These are phyloP conservation scores for Cheirogaleus major DNA, from an alignment of 2,797 vertebrate species.

Conservation along the genomic window DNA sequence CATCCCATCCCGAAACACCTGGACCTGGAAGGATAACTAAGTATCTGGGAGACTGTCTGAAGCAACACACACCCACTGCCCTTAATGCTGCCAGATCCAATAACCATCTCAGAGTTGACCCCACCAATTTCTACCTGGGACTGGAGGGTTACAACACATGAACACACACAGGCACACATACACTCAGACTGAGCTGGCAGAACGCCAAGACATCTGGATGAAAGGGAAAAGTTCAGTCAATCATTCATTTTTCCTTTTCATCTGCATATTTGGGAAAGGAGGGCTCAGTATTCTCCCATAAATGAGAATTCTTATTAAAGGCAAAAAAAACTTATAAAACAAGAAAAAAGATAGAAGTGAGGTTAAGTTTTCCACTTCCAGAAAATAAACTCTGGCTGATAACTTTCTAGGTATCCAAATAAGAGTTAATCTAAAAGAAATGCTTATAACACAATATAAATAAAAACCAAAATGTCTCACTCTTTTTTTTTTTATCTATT, in stretches of 20 bases:
- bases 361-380: background rate
- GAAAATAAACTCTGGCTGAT: background rate
- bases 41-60: background rate
- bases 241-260: slow-evolving; percentile 48
- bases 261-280: slow-evolving; percentile 21
- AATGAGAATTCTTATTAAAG: background rate
- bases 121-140: background rate
- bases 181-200: background rate
- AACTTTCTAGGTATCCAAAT: background rate
- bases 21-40: background rate
- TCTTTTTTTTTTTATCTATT: background rate
- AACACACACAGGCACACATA: background rate
- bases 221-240: slow-evolving; percentile 49
- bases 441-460: background rate
- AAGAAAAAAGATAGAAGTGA: slow-evolving; percentile 5
- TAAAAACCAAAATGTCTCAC: background rate
- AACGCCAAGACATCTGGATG: slow-evolving; percentile 45
- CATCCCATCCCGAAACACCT: background rate
- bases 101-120: background rate
- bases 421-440: slow-evolving; percentile 14
- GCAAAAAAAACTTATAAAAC: background rate
- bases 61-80: background rate
- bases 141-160: background rate
- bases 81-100: too few species aligned
- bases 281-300: background rate